Evolutionary conservation across 2,113 vertebrate species (phyloP).

Genomic region (Mormyrus iriodes): DNA sequence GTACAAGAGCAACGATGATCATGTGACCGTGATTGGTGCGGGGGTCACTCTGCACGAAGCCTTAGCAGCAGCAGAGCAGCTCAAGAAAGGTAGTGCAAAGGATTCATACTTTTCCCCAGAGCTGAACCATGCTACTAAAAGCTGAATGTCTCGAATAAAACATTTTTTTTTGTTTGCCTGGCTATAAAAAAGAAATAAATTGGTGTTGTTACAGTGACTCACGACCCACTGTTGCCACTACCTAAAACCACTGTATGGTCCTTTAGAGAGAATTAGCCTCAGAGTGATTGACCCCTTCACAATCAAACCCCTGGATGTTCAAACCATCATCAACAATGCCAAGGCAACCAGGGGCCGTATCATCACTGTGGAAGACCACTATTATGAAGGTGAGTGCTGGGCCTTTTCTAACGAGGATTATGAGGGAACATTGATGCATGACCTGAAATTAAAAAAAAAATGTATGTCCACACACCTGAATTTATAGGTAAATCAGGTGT

Average conservation of each 20-base stretch:
- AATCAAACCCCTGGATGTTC: slow-evolving; percentile 76
- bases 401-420: neutral
- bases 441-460: neutral
- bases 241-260: neutral
- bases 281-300: slow-evolving; percentile 79
- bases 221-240: neutral
- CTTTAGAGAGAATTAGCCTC: slow-evolving; percentile 42
- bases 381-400: slow-evolving; percentile 67
- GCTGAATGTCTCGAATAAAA: too few species aligned
- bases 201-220: neutral
- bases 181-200: neutral
- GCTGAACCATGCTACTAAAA: neutral
- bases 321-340: slow-evolving; percentile 67
- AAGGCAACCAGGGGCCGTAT: slow-evolving; percentile 65
- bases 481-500: neutral
- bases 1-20: slow-evolving; percentile 59
- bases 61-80: slow-evolving; percentile 62
- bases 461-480: neutral
- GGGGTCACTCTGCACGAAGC: slow-evolving; percentile 79
- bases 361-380: slow-evolving; percentile 82
- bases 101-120: neutral
- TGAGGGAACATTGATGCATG: neutral
- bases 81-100: neutral
- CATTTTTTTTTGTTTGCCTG: neutral
- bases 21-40: slow-evolving; percentile 72